phyloP scores from a whole-genome alignment of 2,888 invertebrate genomes.

The Watsonalla binaria region DNA sequence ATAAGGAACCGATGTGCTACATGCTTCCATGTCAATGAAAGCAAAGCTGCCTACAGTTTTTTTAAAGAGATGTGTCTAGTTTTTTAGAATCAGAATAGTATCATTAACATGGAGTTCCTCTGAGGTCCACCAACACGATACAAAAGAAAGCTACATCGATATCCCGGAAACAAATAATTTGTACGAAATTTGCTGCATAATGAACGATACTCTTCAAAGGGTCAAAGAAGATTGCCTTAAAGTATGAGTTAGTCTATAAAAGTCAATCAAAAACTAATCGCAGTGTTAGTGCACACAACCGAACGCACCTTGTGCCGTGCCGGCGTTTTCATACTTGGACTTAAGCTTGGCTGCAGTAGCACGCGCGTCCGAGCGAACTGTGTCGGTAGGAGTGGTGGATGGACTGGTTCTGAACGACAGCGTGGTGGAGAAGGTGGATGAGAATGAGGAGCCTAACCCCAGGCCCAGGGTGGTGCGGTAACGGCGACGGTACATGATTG shows the following conservation, averaged over 20 bases:
- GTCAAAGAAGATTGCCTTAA: too few species aligned
- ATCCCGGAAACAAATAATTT: too few species aligned
- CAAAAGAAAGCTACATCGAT: too few species aligned
- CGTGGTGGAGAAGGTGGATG: slow-evolving; percentile 59
- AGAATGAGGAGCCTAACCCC: slow-evolving; percentile 66
- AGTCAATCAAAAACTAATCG: slow-evolving; percentile 3
- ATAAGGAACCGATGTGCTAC: too few species aligned
- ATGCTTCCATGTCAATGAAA: too few species aligned
- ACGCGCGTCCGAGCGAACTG: slow-evolving; percentile 65
- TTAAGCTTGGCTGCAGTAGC: slow-evolving; percentile 73
- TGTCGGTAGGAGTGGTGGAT: slow-evolving; percentile 45
- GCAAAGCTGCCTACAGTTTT: too few species aligned
- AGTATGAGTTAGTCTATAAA: not conserved
- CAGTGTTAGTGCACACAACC: slow-evolving; percentile 20
- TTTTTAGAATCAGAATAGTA: too few species aligned
- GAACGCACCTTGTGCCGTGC: slow-evolving; percentile 70
- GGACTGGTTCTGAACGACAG: slow-evolving; percentile 62
- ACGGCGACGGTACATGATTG: slow-evolving; percentile 66
- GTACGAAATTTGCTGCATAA: too few species aligned
- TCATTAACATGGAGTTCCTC: too few species aligned
- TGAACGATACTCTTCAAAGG: too few species aligned
- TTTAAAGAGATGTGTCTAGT: too few species aligned
- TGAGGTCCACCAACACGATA: too few species aligned
- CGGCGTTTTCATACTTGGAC: slow-evolving; percentile 70
- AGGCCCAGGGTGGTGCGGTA: slow-evolving; percentile 70